Base-by-base conservation (phyloP, 2,797 vertebrate genomes). In the Anguilla pacifica region DNA sequence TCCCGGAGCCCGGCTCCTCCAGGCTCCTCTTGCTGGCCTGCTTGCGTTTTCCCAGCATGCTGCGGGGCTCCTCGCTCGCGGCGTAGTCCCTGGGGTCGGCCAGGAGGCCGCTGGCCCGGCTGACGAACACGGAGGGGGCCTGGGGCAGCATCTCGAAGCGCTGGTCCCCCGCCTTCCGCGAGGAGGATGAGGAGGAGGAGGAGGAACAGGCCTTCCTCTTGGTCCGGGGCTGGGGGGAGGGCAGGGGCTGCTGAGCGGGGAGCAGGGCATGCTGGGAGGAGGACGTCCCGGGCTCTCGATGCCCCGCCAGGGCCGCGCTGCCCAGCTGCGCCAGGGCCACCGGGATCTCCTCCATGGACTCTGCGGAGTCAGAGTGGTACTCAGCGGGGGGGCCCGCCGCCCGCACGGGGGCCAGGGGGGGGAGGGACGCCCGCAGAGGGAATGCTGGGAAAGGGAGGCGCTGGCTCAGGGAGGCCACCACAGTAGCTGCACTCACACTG, bases 261-360 rank as follows among this genome's bases (percentile, higher is more conserved):
- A 89, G 89, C 85, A 91, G 82, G 1, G 85, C 84, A 0, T 83
- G 90, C 28, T 70, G 92, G 90, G 83, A 86, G 70, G 88, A 86
- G 57, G 90, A 91, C 72, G 57, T 28, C 61, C 81, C 85, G 85
- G 89, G 31, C 85, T 4, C 11, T 90, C 88, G 57, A 88, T 86
- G 82, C 39, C 53, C 87, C 0, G 90, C 95, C 88, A 93, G 90
- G 10, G 97, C 94, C 0, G 93, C 93, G 25, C 97, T 98, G 91
- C 97, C 98, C 70, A 98, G 96, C 85, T 89, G 93, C 59, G 96
- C 97, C 94, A 98, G 93, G 6, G 94, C 96, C 93, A 98, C 97
- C 0, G 98, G 98, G 86, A 98, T 98, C 94, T 98, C 98, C 89
- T 98, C 97, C 96, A 98, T 92, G 85, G 98, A 98, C 91, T 99